Evolutionary conservation across 2,113 vertebrate species (phyloP), one percentile per base, ranked within the genome.

Genomic region (Puma concolor): DNA sequence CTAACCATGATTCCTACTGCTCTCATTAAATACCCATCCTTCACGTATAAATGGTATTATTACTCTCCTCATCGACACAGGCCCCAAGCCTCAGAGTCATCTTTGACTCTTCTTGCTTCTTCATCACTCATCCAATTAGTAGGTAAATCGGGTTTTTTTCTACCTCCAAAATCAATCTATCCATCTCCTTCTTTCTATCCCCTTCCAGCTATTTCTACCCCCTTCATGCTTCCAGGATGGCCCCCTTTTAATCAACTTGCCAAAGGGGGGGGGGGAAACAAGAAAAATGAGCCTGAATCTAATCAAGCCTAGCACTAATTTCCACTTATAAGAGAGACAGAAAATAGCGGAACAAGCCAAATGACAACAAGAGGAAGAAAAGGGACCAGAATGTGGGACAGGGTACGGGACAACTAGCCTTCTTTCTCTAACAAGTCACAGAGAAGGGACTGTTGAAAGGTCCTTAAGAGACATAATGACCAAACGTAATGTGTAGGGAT

Each of bases 1-100:
- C 67, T 97, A 95, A 80, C 90, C 87, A 92, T 44, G 57, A 96
- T 95, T 95, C 76, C 81, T 97, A 63, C n/a, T 92, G 90, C 31
- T 97, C 57, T 97, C 72, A 95, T 96, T 97, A 97, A 95, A 98
- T 97, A 86, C 60, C 11, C 41, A 95, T 92, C 33, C 27, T 96
- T 97, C 79, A 80, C 54, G 92, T 90, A 69, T 21, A n/a, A n/a
- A 94, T 91, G 85, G 23, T 50, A 69, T 92, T 54, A 74, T 60
- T 60, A 90, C 60, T 64, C 25, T 88, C 57, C 31, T 17, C 11
- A 66, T 83, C 52, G 79, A 86, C 44, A 23, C 38, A 96, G 88
- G 33, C 85, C 88, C 85, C 86, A 96, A 93, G 66, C 77, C 77
- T 93, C 64, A 16, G 38, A 85, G 82, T 96, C 50, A 29, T 91